phyloP scores from a whole-genome alignment of 37 sponge, comb jelly and placozoan genomes.

The Geodia barretti region DNA sequence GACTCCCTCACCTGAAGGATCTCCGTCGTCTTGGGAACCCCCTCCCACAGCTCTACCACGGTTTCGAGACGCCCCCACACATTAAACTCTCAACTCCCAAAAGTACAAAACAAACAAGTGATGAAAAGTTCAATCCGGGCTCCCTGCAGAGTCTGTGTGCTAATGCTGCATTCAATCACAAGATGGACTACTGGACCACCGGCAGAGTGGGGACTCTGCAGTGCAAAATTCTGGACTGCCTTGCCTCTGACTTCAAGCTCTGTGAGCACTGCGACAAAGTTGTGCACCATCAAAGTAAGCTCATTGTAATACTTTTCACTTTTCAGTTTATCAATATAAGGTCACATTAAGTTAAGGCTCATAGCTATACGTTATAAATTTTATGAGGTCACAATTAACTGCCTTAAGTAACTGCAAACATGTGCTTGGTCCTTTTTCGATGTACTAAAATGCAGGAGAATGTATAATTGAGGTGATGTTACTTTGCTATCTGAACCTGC shows the following conservation, averaged over 20 bases:
- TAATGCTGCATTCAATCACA: conserved; percentile 16
- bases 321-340: too few relatives aligned
- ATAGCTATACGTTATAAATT: too few relatives aligned
- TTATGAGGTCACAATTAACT: too few relatives aligned
- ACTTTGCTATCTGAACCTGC: conserved; percentile 15
- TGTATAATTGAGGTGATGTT: conserved; percentile 27
- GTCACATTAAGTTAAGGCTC: too few relatives aligned
- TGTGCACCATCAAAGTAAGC: not conserved
- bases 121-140: conserved; percentile 14
- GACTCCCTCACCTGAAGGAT: conserved; percentile 37
- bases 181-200: conserved; percentile 58
- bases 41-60: not conserved
- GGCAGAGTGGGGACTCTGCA: conserved; percentile 35
- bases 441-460: too few relatives aligned
- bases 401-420: too few relatives aligned
- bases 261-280: conserved; percentile 43
- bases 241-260: conserved; percentile 19
- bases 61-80: not conserved
- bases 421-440: too few relatives aligned
- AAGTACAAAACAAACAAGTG: not conserved
- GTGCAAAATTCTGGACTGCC: conserved; percentile 59
- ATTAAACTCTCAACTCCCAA: not conserved
- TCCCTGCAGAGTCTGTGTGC: conserved; percentile 43
- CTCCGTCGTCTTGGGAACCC: conserved; percentile 48
- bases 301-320: not conserved